Evolutionary conservation across 1,140 invertebrate species (phyloP), one percentile per base, ranked within the genome.

Genomic region (Campoletis sonorensis): DNA sequence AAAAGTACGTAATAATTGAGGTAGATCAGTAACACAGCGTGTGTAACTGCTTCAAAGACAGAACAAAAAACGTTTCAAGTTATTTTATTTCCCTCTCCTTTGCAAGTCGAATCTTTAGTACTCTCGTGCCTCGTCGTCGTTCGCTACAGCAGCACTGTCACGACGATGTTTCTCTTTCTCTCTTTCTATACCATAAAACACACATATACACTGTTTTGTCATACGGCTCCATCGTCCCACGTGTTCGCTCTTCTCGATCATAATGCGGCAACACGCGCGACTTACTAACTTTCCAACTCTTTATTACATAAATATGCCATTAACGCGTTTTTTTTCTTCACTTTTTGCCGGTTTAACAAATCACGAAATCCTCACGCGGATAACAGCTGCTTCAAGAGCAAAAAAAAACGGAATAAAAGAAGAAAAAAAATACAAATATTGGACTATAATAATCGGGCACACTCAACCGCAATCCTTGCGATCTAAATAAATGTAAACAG

Each of bases 21-120:
- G 80, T 81, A 77, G 80, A 81, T 81, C 80, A 81, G 79, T 70
- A 4, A 70, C 67, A 33, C 67, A 70, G 67, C 67, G 67, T 30
- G 61, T 23, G 54, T 79, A 26, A 79, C n/a, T 33, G 33, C 21
- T 64, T n/a, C 33, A 15, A 21, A 79, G 45, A 70, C 64, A 49
- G 21, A 79, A n/a, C n/a, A 30, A 45, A 18, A 79, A 7, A 18
- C n/a, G 51, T 7, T 18, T n/a, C 1, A 54, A 54, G 51, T n/a
- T 54, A 7, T 54, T 54, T 4, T 4, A 54, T 27, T 64, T 23
- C 21, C n/a, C n/a, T n/a, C 26, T 64, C 61, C 27, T 13, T 64
- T 23, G 61, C 61, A 27, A 54, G 54, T 76, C 30, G 61, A 30
- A 68, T 64, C 21, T 64, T 23, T 64, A 70, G 67, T 70, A 70